A percentile compares a stretch with the other conserved stretches of the same genome.
Conservation (phyloP, 1,140 invertebrate genomes). For the Conopomorpha cramerella region DNA sequence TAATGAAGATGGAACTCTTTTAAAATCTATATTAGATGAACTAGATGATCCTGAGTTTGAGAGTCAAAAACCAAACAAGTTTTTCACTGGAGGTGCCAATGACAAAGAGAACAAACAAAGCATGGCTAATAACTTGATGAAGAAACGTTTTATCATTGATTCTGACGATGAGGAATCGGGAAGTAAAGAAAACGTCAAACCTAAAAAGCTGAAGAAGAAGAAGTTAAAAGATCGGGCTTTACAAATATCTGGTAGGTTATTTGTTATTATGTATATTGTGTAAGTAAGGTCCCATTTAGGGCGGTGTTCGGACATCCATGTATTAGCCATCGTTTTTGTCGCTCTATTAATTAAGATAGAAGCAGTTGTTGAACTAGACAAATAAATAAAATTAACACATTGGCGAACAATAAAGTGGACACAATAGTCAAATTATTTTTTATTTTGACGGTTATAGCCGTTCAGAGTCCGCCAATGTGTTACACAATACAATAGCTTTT, state of each 20-base stretch:
- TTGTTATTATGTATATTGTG: too few species aligned
- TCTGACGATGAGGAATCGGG: conserved; percentile 56
- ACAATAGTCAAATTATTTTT: too few species aligned
- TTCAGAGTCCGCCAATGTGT: too few species aligned
- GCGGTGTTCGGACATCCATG: too few species aligned
- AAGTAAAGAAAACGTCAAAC: conserved; percentile 13
- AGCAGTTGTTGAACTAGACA: too few species aligned
- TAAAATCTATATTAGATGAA: conserved; percentile 38
- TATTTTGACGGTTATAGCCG: too few species aligned
- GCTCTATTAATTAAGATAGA: too few species aligned
- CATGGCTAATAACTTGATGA: conserved; percentile 14
- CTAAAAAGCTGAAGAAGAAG: conserved; percentile 36
- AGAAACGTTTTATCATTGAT: conserved; percentile 41
- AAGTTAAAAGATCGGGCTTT: conserved; percentile 32
- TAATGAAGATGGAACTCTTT: conserved; percentile 12
- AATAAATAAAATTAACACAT: too few species aligned
- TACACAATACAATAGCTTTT: too few species aligned
- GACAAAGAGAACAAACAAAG: conserved; percentile 7
- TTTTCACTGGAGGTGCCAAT: conserved; percentile 16
- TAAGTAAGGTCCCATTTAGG: too few species aligned
- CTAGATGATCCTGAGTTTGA: conserved; percentile 30
- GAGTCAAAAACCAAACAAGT: conserved; percentile 26
- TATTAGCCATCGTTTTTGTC: conserved; percentile 17
- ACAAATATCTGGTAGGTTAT: conserved; percentile 42
- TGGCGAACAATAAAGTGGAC: too few species aligned